These are phyloP conservation scores for Trissoscelio sp. DNA, from an alignment of 2,888 invertebrate genomes.

Conservation along the genomic window DNA sequence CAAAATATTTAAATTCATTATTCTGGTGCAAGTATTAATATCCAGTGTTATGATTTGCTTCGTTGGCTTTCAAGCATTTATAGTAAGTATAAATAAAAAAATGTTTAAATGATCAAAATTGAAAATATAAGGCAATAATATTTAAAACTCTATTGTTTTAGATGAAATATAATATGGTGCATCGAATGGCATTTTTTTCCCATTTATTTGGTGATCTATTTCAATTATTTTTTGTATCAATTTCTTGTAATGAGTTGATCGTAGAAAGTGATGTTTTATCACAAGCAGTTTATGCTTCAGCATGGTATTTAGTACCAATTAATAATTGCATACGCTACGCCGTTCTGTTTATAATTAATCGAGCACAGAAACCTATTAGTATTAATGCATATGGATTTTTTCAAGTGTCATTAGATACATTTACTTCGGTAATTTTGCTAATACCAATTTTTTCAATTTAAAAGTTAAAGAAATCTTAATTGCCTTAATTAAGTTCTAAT, in stretches of 20 bases:
- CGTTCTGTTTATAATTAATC: background rate
- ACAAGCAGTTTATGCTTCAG: background rate
- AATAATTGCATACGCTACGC: slow-evolving; percentile 12
- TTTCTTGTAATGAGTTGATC: slow-evolving; percentile 17
- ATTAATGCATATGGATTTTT: slow-evolving; percentile 16
- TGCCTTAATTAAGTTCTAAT: too few species aligned
- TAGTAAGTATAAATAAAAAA: slow-evolving; percentile 36
- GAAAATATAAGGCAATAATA: too few species aligned
- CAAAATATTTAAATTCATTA: slow-evolving; percentile 3
- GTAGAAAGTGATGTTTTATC: background rate
- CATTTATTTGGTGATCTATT: slow-evolving; percentile 3
- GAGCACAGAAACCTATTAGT: slow-evolving; percentile 11
- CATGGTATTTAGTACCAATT: slow-evolving; percentile 13
- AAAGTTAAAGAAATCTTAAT: too few species aligned
- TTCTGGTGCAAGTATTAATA: slow-evolving; percentile 17
- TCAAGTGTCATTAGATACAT: slow-evolving; percentile 5
- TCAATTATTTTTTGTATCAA: slow-evolving; percentile 10
- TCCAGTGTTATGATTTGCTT: slow-evolving; percentile 43
- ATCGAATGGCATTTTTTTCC: background rate
- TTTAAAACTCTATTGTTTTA: too few species aligned
- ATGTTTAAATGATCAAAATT: too few species aligned
- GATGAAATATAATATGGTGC: background rate
- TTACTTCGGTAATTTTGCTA: too few species aligned
- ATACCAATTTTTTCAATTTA: too few species aligned
- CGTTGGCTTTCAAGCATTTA: slow-evolving; percentile 28